A percentile compares a stretch with the other conserved stretches of the same genome.
phyloP scores from a whole-genome alignment of 2,888 invertebrate genomes.

The Digitonthophagus gazella region DNA sequence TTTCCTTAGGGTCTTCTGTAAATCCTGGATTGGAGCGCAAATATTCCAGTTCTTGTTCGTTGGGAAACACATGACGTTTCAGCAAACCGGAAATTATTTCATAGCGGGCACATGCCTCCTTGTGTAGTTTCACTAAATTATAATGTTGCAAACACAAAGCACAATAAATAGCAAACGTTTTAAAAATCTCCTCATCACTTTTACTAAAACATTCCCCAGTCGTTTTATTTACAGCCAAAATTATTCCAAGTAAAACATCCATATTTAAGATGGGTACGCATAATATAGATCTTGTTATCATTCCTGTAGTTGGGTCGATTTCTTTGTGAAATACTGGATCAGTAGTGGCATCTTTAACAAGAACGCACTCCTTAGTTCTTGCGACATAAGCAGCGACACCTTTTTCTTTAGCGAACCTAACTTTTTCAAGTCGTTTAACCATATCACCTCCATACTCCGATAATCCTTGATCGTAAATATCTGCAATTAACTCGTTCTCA shows the following conservation, averaged over 20 bases:
- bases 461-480: slow-evolving; percentile 61
- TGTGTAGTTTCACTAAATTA: slow-evolving; percentile 53
- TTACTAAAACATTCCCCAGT: slow-evolving; percentile 52
- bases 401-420: slow-evolving; percentile 53
- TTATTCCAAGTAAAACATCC: slow-evolving; percentile 53
- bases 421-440: slow-evolving; percentile 55
- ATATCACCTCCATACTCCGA: slow-evolving; percentile 42
- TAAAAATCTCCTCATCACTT: slow-evolving; percentile 57
- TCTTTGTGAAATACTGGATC: slow-evolving; percentile 57
- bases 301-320: slow-evolving; percentile 56
- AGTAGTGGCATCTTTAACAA: slow-evolving; percentile 57
- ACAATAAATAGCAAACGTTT: slow-evolving; percentile 59
- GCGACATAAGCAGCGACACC: slow-evolving; percentile 59
- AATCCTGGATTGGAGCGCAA: slow-evolving; percentile 51
- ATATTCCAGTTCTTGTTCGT: slow-evolving; percentile 54
- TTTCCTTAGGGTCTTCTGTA: slow-evolving; percentile 48
- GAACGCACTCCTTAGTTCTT: slow-evolving; percentile 52
- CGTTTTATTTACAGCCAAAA: slow-evolving; percentile 59
- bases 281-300: slow-evolving; percentile 58
- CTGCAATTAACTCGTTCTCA: slow-evolving; percentile 53
- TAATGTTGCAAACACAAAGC: slow-evolving; percentile 59
- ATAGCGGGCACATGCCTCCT: slow-evolving; percentile 8
- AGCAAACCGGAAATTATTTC: slow-evolving; percentile 42
- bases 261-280: slow-evolving; percentile 57
- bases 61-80: slow-evolving; percentile 55